A percentile compares a stretch with the other conserved stretches of the same genome.
Conservation (phyloP, 2,888 invertebrate genomes). For the Drosophila fungiperda region DNA sequence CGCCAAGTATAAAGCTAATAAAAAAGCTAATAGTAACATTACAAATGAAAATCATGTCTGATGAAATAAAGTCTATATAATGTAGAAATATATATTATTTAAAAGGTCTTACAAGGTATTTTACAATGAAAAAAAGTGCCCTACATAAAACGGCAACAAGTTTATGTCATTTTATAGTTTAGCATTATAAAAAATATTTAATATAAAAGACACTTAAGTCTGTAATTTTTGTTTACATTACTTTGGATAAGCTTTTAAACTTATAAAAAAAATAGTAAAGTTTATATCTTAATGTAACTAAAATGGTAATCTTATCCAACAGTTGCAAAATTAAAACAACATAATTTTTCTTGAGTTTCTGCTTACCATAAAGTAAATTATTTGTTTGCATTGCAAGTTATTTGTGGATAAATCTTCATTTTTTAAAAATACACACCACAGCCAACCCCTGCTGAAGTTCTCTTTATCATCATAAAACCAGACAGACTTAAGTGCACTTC, state of each 20-base stretch:
- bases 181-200: background rate
- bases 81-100: background rate
- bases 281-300: background rate
- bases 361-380: background rate
- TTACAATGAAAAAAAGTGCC: background rate
- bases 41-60: background rate
- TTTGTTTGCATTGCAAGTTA: background rate
- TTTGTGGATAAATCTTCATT: background rate
- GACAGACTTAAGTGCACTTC: conserved; percentile 47
- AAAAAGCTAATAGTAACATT: background rate
- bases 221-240: background rate
- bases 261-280: background rate
- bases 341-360: background rate
- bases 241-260: background rate
- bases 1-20: background rate
- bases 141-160: background rate
- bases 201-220: background rate
- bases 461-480: background rate
- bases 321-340: background rate
- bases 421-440: background rate
- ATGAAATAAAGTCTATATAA: background rate
- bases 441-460: background rate
- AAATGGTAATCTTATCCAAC: background rate
- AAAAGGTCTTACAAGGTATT: background rate
- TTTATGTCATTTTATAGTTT: background rate